phyloP scores from a whole-genome alignment of 2,113 vertebrate genomes.

The Deroptyus accipitrinus region DNA sequence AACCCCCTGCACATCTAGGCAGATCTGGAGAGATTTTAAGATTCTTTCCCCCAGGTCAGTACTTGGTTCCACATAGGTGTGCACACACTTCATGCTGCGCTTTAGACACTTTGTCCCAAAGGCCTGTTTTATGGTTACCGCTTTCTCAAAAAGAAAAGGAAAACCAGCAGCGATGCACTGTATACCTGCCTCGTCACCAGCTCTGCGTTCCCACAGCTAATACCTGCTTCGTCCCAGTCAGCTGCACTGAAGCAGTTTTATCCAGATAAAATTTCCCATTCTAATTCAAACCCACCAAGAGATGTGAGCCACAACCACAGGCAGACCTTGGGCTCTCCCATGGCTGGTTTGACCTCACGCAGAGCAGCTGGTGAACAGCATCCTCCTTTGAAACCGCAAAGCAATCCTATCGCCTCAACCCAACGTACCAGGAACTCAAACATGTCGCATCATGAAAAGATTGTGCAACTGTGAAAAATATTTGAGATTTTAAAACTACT shows the following conservation, averaged over 20 bases:
- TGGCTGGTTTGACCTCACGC: neutral
- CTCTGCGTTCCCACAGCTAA: neutral
- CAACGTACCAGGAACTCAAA: neutral
- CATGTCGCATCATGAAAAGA: neutral
- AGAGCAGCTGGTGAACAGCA: neutral
- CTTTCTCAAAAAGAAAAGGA: neutral
- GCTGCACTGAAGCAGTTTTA: neutral
- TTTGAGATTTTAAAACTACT: neutral
- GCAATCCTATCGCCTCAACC: neutral
- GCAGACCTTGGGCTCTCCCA: neutral
- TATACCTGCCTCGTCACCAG: neutral
- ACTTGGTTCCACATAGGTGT: too few species aligned
- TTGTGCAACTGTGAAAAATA: neutral
- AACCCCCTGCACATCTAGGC: neutral
- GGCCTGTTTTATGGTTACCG: neutral
- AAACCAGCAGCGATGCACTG: neutral
- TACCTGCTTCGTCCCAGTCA: neutral
- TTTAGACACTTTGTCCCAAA: neutral
- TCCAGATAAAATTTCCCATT: neutral
- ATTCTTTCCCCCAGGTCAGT: neutral
- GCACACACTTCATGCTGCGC: neutral
- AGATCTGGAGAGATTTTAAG: neutral
- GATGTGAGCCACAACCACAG: rapidly evolving
- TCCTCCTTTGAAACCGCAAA: neutral
- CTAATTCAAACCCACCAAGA: neutral